Conservation (phyloP, 2,113 vertebrate genomes). For the Pseudorasbora parva region DNA sequence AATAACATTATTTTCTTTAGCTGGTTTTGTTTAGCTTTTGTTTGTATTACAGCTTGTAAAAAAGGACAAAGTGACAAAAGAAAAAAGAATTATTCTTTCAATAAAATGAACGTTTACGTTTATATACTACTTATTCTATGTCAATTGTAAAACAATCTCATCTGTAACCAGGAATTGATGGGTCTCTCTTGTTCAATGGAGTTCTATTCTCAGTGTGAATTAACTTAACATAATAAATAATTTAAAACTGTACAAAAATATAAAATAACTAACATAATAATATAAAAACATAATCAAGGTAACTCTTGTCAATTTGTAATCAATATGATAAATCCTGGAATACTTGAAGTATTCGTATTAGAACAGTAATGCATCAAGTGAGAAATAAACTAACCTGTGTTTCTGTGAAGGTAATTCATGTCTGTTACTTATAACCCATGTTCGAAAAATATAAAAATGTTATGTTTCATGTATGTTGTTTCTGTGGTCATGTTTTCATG, state of each 20-base stretch:
- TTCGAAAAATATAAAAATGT: background rate
- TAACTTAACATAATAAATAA: background rate
- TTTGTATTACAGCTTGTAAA: background rate
- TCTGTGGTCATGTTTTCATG: background rate
- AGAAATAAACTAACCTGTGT: background rate
- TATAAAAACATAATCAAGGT: background rate
- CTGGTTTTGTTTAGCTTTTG: background rate
- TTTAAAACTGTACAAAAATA: background rate
- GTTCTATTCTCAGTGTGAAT: background rate
- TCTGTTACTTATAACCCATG: background rate
- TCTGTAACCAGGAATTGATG: slow-evolving; percentile 36
- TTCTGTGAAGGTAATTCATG: background rate
- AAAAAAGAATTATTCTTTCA: background rate
- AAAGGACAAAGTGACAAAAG: background rate
- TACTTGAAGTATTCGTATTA: background rate
- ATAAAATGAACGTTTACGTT: background rate
- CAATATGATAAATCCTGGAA: background rate
- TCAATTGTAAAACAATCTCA: slow-evolving; percentile 36
- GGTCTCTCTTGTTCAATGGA: background rate
- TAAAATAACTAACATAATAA: background rate
- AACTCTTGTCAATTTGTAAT: background rate
- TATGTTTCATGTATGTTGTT: background rate
- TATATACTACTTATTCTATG: no score
- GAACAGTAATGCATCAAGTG: background rate
- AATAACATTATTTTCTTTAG: background rate